Evolutionary conservation across 1,140 invertebrate species (phyloP).

Genomic region (Drosophila rhopaloa): DNA sequence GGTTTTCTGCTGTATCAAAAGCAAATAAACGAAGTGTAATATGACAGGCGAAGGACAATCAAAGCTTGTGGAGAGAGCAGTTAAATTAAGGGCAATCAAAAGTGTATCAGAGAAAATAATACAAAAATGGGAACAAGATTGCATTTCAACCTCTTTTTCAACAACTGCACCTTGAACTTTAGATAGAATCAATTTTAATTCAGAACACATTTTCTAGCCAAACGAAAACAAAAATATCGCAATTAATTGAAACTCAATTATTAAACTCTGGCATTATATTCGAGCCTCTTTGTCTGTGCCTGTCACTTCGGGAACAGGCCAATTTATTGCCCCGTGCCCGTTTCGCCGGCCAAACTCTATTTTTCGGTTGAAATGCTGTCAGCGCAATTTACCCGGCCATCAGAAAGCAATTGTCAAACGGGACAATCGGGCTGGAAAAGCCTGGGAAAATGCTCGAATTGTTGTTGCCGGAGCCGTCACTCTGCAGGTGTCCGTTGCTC

Average conservation of each 20-base stretch:
- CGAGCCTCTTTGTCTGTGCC: background rate
- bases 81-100: background rate
- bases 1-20: background rate
- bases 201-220: background rate
- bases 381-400: constrained; percentile 25
- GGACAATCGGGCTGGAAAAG: constrained; percentile 25
- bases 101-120: background rate
- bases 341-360: constrained; percentile 10
- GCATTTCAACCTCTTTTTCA: too few species aligned
- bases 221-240: background rate
- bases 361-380: constrained; percentile 39
- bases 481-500: constrained; percentile 24
- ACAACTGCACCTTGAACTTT: background rate
- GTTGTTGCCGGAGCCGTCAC: background rate
- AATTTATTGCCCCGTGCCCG: constrained; percentile 3
- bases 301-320: constrained; percentile 5
- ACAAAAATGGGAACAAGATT: background rate
- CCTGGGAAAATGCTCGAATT: constrained; percentile 15
- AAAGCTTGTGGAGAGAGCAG: background rate
- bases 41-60: background rate
- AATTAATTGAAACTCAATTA: constrained; percentile 7
- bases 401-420: constrained; percentile 37
- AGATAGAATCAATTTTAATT: background rate
- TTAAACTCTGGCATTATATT: background rate
- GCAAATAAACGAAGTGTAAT: background rate